These are phyloP conservation scores for Sapayoa aenigma DNA, from an alignment of 2,113 vertebrate species.

Conservation along the genomic window DNA sequence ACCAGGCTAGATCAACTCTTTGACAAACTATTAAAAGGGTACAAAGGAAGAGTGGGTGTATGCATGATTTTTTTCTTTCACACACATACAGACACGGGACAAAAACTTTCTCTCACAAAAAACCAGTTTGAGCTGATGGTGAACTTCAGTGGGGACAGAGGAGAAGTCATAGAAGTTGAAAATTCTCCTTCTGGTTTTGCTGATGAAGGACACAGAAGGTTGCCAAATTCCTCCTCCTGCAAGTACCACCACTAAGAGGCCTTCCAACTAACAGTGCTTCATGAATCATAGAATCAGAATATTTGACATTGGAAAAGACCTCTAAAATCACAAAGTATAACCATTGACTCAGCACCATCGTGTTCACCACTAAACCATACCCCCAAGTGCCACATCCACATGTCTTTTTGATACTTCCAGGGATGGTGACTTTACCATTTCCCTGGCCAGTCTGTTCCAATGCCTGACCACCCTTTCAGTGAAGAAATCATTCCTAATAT, in stretches of 20 bases:
- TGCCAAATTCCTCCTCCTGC: background rate
- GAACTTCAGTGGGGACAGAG: background rate
- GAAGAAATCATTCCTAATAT: background rate
- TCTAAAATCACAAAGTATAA: background rate
- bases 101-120: background rate
- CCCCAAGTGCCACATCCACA: too few relatives aligned
- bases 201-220: background rate
- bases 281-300: background rate
- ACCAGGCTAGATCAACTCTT: background rate
- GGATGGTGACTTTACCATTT: background rate
- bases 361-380: background rate
- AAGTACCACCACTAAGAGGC: background rate
- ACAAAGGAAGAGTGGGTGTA: background rate
- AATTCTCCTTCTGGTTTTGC: background rate
- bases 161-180: background rate
- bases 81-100: accelerated
- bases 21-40: background rate
- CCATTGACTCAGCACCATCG: background rate
- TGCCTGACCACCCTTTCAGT: background rate
- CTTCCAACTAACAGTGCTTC: background rate
- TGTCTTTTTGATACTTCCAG: background rate
- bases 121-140: background rate
- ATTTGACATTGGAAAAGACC: background rate
- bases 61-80: background rate
- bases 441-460: background rate